Conservation (phyloP, 2,113 vertebrate species). For the Mormyrus lacerda region DNA sequence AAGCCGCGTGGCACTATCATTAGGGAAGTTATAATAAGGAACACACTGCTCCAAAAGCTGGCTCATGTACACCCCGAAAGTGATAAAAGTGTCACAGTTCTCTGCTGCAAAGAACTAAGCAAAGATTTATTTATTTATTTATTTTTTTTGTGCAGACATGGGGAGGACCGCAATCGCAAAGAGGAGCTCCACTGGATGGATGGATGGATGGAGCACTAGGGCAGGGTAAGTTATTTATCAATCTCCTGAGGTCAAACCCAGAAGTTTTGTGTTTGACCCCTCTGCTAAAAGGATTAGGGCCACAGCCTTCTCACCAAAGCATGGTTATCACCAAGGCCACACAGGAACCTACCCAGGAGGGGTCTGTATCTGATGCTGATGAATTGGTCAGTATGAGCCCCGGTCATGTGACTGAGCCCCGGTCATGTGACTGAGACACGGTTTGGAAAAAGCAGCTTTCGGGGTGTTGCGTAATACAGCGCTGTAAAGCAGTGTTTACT, state of each 20-base stretch:
- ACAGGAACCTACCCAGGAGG: background rate
- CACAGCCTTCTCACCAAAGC: background rate
- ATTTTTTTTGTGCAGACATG: background rate
- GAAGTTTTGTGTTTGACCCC: constrained; percentile 4
- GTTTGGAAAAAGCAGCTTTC: background rate
- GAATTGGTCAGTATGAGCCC: background rate
- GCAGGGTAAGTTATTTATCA: background rate
- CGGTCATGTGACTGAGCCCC: background rate
- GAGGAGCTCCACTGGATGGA: background rate
- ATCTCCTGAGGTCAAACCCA: background rate
- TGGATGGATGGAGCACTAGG: background rate
- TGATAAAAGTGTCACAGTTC: background rate
- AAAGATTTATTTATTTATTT: too few species aligned
- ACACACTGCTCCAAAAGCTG: background rate
- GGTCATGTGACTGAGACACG: background rate
- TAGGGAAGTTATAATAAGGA: background rate
- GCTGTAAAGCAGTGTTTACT: background rate
- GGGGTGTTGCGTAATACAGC: background rate
- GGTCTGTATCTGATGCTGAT: background rate
- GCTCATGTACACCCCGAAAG: background rate
- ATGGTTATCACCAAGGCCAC: background rate
- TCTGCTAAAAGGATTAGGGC: constrained; percentile 1
- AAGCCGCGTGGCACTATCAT: background rate
- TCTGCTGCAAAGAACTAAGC: background rate
- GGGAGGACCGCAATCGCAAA: background rate